Base-by-base conservation (phyloP, 2,797 vertebrate species). In the Bovichtus diacanthus region DNA sequence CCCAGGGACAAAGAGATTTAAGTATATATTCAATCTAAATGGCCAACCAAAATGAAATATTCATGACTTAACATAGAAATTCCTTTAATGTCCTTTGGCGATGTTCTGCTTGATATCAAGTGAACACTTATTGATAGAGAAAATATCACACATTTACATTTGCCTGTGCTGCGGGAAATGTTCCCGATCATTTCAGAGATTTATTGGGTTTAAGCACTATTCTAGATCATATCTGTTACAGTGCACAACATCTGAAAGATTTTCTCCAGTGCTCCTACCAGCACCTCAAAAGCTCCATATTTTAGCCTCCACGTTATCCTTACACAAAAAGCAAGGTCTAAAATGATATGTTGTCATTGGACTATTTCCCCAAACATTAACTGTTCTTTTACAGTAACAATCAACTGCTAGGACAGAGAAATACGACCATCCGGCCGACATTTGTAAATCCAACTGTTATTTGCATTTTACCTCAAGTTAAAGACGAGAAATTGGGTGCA, bases 1-100 rank as follows among this genome's bases (percentile, higher is more conserved):
- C 77, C 39, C 2, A 38, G 74, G 89, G 77, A 84, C 21, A 10
- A 44, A 61, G 50, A 81, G 68, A 85, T 90, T 88, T 92, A 87
- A 93, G 92, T 90, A 91, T 77, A 89, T 89, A 88, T 92, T 87
- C 67, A 86, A 85, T 89, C 72, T 79, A 82, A 93, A 88, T 86
- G 80, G 77, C 80, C 74, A 82, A 72, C 50, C 50, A 67, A 85
- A 77, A 84, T 91, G 49, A 90, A 90, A 91, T 87, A 93, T 93
- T 88, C 69, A 90, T 89, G 79, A 88, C 61, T 83, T 84, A 23
- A 74, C 76, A 78, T 43, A 86, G 58, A 88, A 85, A 82, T 69
- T 78, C 51, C 67, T 85, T 65, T 77, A n/a, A 80, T 85, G 76
- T 83, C 74, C 83, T 54, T 64, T 68, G 76, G 84, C 72, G 2